Base-by-base conservation (phyloP, 2,888 invertebrate species). In the Anaspis maculata region DNA sequence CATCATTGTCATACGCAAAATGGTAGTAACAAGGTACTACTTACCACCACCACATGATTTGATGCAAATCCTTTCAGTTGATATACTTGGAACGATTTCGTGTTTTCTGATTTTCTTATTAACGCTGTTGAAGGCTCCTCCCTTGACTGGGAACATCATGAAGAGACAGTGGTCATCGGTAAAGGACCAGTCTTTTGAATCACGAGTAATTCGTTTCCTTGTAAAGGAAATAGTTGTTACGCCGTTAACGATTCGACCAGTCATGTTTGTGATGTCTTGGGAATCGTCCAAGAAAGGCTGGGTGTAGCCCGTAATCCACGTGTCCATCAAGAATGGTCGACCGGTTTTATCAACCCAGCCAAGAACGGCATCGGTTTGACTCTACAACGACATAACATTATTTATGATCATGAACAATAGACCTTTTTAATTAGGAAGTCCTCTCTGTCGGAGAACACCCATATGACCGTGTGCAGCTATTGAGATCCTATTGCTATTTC, bases 21-120 rank as follows among this genome's bases (percentile, higher is more conserved):
- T 24, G 9, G 11, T 14, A 12, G 10, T 6, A 14, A 14, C 10
- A 12, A 4, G 3, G 14, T 14, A n/a, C 10, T 7, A n/a, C 62
- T 62, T 56, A 81, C 84, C 85, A 46, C 77, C 77, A 30, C 81
- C 83, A 50, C 90, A 90, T 1, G 86, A 78, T 52, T 73, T 78
- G 43, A 92, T 87, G 69, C 92, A 92, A 46, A 92, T 77, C 42
- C 81, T 72, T 37, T 81, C 76, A 0, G 81, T 71, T 0, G 85
- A 83, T 9, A 90, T 69, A 5, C 76, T 64, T 0, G 91, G 91
- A 0, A 76, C 71, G 16, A 71, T 69, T 44, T 78, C 73, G 54
- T 92, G 92, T 50, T 87, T 88, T 44, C 80, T 73, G 14, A 87
- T 87, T 45, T 87, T 82, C 61, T 91, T 91, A 64, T 81, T 89